A percentile compares a stretch with the other conserved stretches of the same genome.
phyloP scores from a whole-genome alignment of 2,113 vertebrate species.

The Irena cyanogastra region DNA sequence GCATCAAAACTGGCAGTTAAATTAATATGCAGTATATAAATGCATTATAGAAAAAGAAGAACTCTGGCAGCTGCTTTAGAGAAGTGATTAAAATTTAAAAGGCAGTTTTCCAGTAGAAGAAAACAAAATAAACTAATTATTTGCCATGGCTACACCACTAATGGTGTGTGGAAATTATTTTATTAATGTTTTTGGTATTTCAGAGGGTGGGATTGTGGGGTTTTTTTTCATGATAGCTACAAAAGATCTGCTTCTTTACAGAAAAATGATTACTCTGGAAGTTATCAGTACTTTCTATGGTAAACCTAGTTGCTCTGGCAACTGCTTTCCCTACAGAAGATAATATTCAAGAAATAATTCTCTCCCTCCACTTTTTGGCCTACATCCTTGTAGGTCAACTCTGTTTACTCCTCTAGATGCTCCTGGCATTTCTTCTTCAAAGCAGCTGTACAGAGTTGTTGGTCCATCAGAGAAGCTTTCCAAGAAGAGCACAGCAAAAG shows the following conservation, averaged over 20 bases:
- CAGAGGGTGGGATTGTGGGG: background rate
- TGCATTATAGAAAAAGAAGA: background rate
- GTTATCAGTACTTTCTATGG: background rate
- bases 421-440: background rate
- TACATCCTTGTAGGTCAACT: background rate
- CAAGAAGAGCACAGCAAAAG: background rate
- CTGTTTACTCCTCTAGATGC: background rate
- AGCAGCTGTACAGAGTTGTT: background rate
- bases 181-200: slow-evolving; percentile 41
- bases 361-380: background rate
- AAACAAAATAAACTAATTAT: slow-evolving; percentile 63
- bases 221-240: background rate
- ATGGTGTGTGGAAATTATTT: slow-evolving; percentile 50
- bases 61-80: slow-evolving; percentile 34
- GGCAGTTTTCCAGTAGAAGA: slow-evolving; percentile 32
- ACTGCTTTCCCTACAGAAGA: background rate
- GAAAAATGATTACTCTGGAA: background rate
- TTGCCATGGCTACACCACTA: slow-evolving; percentile 50
- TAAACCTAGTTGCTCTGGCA: slow-evolving; percentile 19
- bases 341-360: background rate
- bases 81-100: slow-evolving; percentile 62
- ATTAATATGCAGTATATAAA: slow-evolving; percentile 44
- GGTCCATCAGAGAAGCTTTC: background rate
- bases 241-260: background rate
- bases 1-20: background rate